These are phyloP conservation scores for Meriones psammophilus DNA, from an alignment of 2,797 vertebrate species.

Conservation along the genomic window DNA sequence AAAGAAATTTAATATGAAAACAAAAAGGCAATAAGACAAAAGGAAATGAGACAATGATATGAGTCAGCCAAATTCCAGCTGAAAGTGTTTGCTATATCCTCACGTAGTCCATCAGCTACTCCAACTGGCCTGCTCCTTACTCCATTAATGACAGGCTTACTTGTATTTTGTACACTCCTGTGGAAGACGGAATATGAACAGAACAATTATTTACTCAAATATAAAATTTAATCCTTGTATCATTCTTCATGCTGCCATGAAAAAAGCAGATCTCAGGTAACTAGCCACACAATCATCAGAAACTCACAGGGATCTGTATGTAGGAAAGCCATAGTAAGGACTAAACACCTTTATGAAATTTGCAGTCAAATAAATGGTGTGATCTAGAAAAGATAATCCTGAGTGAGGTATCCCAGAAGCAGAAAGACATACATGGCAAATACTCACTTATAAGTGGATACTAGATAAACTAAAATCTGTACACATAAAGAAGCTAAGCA, in stretches of 20 bases:
- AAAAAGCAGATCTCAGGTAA: neutral
- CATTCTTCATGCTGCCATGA: neutral
- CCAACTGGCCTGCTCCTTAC: neutral
- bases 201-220: neutral
- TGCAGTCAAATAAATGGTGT: no score
- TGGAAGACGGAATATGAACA: neutral
- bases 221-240: neutral
- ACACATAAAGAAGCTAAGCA: no score
- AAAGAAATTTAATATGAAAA: neutral
- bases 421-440: no score
- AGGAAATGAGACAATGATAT: neutral
- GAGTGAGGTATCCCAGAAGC: no score
- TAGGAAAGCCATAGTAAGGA: neutral
- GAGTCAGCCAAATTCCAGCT: no score
- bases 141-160: neutral
- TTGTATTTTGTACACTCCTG: neutral
- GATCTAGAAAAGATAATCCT: no score
- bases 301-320: neutral
- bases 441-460: no score
- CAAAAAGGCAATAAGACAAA: neutral
- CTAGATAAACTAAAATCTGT: no score
- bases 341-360: no score
- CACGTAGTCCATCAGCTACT: rapidly evolving
- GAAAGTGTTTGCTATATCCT: neutral
- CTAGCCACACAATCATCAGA: neutral